Conservation (phyloP, 2,113 vertebrate genomes). For the Cervus canadensis region DNA sequence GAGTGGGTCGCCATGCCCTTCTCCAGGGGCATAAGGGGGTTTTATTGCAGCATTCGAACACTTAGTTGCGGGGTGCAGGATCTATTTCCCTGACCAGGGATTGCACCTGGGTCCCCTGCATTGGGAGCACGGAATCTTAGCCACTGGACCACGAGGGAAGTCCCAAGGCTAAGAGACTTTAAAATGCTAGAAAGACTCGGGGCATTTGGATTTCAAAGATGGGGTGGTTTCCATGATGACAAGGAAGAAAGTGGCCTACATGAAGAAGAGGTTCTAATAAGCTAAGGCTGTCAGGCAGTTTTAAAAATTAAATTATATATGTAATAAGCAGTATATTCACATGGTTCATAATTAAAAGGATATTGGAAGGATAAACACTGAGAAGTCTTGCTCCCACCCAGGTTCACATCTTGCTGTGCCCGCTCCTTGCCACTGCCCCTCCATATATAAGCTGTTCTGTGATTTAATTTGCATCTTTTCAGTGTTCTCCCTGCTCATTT, state of each 20-base stretch:
- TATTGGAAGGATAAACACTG: not conserved
- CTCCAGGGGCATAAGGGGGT: not conserved
- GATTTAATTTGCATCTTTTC: not conserved
- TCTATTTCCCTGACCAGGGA: not conserved
- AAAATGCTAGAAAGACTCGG: not conserved
- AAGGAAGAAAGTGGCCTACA: not conserved
- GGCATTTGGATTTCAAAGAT: not conserved
- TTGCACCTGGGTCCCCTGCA: not conserved
- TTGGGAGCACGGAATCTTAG: not conserved
- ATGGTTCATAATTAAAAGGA: conserved; percentile 1
- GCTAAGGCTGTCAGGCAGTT: not conserved
- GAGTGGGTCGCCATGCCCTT: not conserved
- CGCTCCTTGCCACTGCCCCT: not conserved
- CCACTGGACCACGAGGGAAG: not conserved
- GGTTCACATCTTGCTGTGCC: not conserved
- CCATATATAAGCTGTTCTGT: not conserved
- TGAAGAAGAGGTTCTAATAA: not conserved
- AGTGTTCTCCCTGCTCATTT: not conserved
- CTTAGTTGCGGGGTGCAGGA: not conserved
- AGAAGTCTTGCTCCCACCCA: not conserved
- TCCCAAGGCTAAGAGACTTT: not conserved
- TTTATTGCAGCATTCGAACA: not conserved
- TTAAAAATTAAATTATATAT: not conserved
- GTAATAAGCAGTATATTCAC: not conserved
- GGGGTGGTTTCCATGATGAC: not conserved